Evolutionary conservation across 2,113 vertebrate genomes (phyloP), one percentile per base, ranked within the genome.

Genomic region (Ardeotis arabs): DNA sequence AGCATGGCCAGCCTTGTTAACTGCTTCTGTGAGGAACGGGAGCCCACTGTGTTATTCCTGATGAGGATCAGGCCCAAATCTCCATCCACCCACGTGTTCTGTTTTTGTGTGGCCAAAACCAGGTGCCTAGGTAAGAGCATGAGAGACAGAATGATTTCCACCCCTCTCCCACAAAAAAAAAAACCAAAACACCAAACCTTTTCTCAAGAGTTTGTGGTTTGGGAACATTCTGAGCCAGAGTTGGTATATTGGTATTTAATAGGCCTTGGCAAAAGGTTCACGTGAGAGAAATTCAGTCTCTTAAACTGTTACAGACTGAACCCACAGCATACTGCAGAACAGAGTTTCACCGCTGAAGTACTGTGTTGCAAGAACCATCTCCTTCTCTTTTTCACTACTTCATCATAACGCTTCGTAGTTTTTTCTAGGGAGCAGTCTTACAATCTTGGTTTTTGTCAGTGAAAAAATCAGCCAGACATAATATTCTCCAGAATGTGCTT

Each of bases 71-170:
- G 41, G 12, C 60, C 31, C 45, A 35, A 2, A 7, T 12, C 29
- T 33, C 58, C 49, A 7, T 28, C 58, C 55, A 5, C 24, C 29
- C 9, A 0, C 1, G 12, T 41, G 11, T 62, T 63, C 23, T 67
- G 2, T 1, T 39, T 44, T 29, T 45, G 5, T 0, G 0, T 37
- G 35, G 10, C 58, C 56, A 78, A 19, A 67, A 50, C 1, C 47
- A 70, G 18, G 15, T 69, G 37, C 37, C 41, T 67, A 7, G 25
- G 49, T 50, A 39, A 60, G 7, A 82, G 25, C 6, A 19, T 49
- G 70, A 66, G 58, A 29, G 6, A 44, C 1, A 25, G 0, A 52
- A 7, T 20, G 3, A 29, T 75, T 59, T 78, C 52, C 12, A 45
- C 2, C 20, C 50, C 7, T 73, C 25, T 56, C 2, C 27, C 8